Evolutionary conservation across 2,888 invertebrate species (phyloP), one percentile per base, ranked within the genome.

Genomic region (Brachyptera putata): DNA sequence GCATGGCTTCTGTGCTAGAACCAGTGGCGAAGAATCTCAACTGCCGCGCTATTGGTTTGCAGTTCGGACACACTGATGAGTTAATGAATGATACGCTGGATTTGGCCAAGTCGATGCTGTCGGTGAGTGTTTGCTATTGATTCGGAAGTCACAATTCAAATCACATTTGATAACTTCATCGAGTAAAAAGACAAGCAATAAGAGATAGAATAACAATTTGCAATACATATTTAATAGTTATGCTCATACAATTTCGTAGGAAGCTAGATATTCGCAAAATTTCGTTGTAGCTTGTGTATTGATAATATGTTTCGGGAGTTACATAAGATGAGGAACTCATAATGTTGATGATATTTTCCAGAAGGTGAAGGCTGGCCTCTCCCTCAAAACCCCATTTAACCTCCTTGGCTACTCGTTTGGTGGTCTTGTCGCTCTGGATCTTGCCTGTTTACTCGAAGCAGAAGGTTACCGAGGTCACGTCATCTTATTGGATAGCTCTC

Each of bases 361-460:
- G 41, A 18, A 41, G 7, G 41, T 21, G 3, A 2, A 7, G 16
- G 7, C 7, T 7, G 41, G 21, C 16, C 41, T 41, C 3, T 16
- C 18, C 4, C 7, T 4, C 41, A 41, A 2, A 14, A 41, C 21
- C 41, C 3, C 7, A 16, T 41, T 41, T 41, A 2, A 5, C 2
- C 41, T 41, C 1, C 41, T 41, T 14, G 41, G 41, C 41, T 41
- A 41, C 41, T 41, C 41, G 18, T 41, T 41, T 21, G 41, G 41
- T 2, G 41, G 41, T 3, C 18, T 41, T 14, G 5, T 41, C 1
- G n/a, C 41, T 3, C n/a, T 41, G 7, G 18, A 41, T 21, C 41
- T 41, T 7, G 16, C 41, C 16, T 21, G n/a, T 5, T 21, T 41
- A n/a, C 41, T 41, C 18, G 41, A 41, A 21, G 41, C 41, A 3